Percentiles rank a stretch among this genome's conserved stretches.
Conservation (phyloP, 2,797 vertebrate genomes). For the Cheirogaleus major region DNA sequence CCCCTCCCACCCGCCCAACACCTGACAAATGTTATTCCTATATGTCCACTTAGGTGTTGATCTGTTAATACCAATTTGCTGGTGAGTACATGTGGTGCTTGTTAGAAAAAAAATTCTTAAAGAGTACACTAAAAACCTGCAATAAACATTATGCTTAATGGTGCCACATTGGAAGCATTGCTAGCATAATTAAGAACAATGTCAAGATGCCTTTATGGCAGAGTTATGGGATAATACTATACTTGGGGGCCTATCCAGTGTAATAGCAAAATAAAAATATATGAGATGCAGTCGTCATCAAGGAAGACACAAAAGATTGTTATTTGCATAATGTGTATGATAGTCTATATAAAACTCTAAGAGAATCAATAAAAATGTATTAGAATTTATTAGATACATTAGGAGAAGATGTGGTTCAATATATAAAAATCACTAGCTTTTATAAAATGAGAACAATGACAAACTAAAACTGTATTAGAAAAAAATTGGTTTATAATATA, state of each 20-base stretch:
- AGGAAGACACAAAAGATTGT: not conserved
- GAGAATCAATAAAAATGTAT: not conserved
- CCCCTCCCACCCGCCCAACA: too few species aligned
- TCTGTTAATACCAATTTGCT: too few species aligned
- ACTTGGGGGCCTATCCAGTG: not conserved
- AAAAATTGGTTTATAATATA: not conserved
- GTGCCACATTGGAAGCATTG: not conserved
- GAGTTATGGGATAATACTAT: not conserved
- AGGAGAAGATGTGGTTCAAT: not conserved
- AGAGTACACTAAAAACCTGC: not conserved
- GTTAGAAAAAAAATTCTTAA: not conserved
- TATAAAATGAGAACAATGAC: not conserved
- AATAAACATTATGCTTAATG: not conserved
- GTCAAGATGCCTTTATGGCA: not conserved
- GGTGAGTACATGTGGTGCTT: too few species aligned
- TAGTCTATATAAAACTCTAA: not conserved
- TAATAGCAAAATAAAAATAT: not conserved
- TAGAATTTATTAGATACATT: not conserved
- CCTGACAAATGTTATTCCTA: too few species aligned
- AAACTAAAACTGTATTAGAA: not conserved
- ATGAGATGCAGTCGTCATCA: not conserved
- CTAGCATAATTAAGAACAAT: not conserved
- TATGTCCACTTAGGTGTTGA: too few species aligned
- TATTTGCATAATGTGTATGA: not conserved
- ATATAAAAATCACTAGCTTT: not conserved